These are phyloP conservation scores for Poecilobothrus nobilitatus DNA, from an alignment of 2,888 invertebrate genomes.

Conservation along the genomic window DNA sequence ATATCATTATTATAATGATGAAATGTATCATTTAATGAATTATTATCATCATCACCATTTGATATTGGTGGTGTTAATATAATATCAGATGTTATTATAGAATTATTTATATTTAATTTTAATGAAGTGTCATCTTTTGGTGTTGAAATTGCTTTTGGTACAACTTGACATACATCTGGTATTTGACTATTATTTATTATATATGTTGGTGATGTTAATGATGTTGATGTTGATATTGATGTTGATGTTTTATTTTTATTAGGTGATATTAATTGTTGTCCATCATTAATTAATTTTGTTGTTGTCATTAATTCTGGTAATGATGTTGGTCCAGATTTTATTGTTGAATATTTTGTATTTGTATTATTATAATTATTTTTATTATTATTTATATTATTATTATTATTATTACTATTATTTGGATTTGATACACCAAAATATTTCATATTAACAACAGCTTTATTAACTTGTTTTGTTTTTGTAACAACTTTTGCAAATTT, in stretches of 20 bases:
- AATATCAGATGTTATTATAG: neutral
- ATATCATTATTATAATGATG: no score
- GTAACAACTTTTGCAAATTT: conserved; percentile 4
- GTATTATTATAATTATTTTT: neutral
- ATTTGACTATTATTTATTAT: conserved; percentile 12
- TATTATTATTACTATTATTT: neutral
- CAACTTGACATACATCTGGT: conserved; percentile 23
- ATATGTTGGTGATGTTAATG: neutral
- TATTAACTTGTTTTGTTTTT: neutral
- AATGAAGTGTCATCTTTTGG: neutral
- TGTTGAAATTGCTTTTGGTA: conserved; percentile 15
- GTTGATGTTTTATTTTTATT: no score
- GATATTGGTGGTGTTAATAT: neutral
- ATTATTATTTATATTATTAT: neutral
- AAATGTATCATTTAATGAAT: neutral
- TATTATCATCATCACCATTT: neutral
- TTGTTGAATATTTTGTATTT: neutral
- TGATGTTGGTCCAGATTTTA: neutral
- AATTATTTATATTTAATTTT: neutral
- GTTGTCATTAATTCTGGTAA: neutral
- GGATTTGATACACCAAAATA: neutral
- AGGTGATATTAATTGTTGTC: neutral
- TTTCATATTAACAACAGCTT: conserved; percentile 1
- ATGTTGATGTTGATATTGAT: neutral
- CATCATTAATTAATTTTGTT: neutral